phyloP scores from a whole-genome alignment of 2,888 invertebrate species.

The Lasioglossum oenotherae region DNA sequence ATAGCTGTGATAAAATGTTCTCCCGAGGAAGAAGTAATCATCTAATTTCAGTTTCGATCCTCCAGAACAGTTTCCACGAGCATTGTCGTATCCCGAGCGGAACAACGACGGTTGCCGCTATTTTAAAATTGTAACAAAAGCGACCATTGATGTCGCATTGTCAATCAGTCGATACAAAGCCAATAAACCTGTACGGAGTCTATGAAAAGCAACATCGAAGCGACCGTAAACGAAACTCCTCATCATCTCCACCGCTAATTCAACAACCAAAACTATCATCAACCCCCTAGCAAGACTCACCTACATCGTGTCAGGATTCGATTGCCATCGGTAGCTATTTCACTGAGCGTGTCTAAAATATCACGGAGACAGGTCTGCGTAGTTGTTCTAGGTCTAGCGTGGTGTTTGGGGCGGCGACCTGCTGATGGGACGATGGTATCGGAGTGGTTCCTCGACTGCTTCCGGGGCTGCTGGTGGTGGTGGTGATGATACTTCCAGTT shows the following conservation, averaged over 20 bases:
- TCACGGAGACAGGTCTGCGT: slow-evolving; percentile 89
- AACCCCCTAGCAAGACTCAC: background rate
- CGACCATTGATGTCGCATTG: background rate
- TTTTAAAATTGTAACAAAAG: background rate
- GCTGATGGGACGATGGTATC: slow-evolving; percentile 71
- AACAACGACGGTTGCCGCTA: background rate
- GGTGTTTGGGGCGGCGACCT: slow-evolving; percentile 84
- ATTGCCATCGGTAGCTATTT: background rate
- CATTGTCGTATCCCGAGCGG: background rate
- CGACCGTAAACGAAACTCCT: background rate
- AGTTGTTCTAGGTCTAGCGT: slow-evolving; percentile 86
- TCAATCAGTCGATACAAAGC: background rate
- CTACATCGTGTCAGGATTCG: background rate
- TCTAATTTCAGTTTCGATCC: background rate
- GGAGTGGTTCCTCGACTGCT: slow-evolving; percentile 77
- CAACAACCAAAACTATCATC: background rate
- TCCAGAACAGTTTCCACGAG: too few relatives aligned
- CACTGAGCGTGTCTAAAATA: slow-evolving; percentile 85
- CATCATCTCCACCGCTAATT: background rate
- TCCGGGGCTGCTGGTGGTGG: slow-evolving; percentile 73
- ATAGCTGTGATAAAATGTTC: background rate
- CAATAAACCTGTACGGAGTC: background rate
- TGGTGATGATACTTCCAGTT: slow-evolving; percentile 48
- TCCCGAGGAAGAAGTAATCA: background rate
- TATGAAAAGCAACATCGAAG: background rate